Evolutionary conservation across 1,140 invertebrate genomes (phyloP).

Genomic region (Habropoda laboriosa): DNA sequence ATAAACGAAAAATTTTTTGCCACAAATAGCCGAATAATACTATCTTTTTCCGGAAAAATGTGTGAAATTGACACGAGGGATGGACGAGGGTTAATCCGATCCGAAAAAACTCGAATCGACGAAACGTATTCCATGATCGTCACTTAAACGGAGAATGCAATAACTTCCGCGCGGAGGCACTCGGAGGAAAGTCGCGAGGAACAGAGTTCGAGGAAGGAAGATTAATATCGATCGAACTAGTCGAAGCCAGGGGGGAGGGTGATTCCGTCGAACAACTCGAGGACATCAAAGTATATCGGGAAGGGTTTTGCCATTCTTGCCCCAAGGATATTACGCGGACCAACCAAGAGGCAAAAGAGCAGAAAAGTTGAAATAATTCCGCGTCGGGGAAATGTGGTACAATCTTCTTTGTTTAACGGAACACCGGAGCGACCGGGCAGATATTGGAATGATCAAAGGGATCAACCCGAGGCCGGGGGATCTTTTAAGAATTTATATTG

Average conservation of each 20-base stretch:
- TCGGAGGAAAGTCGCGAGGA: conserved; percentile 5
- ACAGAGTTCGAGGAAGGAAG: conserved; percentile 9
- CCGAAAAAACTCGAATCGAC: not conserved
- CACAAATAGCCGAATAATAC: too few relatives aligned
- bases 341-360: conserved; percentile 19
- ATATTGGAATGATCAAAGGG: conserved; percentile 42
- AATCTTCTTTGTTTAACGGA: conserved; percentile 35
- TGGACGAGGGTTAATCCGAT: not conserved
- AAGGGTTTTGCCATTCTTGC: conserved; percentile 27
- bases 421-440: conserved; percentile 13
- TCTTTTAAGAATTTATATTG: conserved; percentile 49
- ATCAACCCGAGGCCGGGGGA: not conserved
- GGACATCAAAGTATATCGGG: conserved; percentile 40
- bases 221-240: conserved; percentile 52
- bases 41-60: too few relatives aligned
- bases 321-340: conserved; percentile 34
- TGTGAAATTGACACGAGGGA: not conserved
- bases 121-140: conserved; percentile 8
- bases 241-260: conserved; percentile 17
- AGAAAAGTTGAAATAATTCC: conserved; percentile 40
- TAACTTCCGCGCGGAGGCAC: not conserved
- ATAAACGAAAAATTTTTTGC: too few relatives aligned
- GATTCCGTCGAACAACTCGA: conserved; percentile 37
- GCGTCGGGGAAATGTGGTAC: conserved; percentile 13
- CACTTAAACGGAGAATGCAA: conserved; percentile 26